phyloP scores from a whole-genome alignment of 2,888 invertebrate genomes.

The Patella ulyssiponensis region DNA sequence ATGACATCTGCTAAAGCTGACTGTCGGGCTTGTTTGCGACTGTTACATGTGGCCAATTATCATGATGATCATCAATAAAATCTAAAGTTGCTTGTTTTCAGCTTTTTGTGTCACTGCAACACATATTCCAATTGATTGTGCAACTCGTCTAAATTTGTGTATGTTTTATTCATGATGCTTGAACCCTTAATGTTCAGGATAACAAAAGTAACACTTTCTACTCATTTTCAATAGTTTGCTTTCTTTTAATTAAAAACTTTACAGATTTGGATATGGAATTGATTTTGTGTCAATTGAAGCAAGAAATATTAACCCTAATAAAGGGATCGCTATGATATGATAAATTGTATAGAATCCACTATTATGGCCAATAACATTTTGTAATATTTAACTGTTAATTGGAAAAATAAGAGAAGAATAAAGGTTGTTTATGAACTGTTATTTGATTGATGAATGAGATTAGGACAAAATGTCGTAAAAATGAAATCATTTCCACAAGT shows the following conservation, averaged over 20 bases:
- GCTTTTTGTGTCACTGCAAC: neutral
- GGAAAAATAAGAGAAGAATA: no score
- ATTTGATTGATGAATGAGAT: no score
- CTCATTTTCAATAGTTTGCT: conserved; percentile 8
- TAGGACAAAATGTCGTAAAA: no score
- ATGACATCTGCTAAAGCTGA: conserved; percentile 12
- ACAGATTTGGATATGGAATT: neutral
- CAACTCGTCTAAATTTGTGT: neutral
- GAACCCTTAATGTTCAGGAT: neutral
- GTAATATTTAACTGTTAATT: no score
- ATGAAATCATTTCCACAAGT: no score
- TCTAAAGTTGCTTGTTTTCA: neutral
- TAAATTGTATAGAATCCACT: no score
- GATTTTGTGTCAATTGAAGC: neutral
- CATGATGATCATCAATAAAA: neutral
- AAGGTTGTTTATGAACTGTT: no score
- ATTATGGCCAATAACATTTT: no score
- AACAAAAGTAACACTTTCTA: conserved; percentile 6
- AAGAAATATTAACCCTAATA: conserved; percentile 5
- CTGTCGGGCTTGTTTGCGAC: neutral
- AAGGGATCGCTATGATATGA: neutral
- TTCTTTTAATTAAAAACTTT: neutral
- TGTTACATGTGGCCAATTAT: conserved; percentile 5
- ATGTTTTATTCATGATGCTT: conserved; percentile 7
- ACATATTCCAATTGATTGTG: conserved; percentile 2